These are phyloP conservation scores for Lumbricus terrestris DNA, from an alignment of 2,888 invertebrate species.

Conservation along the genomic window DNA sequence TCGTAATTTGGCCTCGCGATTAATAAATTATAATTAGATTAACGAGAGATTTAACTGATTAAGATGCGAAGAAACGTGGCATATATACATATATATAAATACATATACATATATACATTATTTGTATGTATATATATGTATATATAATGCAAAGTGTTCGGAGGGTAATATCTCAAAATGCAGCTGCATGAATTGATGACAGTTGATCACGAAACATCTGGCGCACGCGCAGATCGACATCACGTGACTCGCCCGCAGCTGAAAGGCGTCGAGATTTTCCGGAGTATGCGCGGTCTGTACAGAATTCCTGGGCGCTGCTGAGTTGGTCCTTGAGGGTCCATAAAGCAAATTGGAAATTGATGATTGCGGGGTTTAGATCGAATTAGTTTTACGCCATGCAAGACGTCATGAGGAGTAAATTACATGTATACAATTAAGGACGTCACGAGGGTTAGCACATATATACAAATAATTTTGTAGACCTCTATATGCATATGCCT, in stretches of 20 bases:
- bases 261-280: background rate
- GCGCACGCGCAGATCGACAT: background rate
- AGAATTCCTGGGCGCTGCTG: background rate
- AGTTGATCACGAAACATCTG: background rate
- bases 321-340: background rate
- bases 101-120: no score
- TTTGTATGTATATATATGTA: no score
- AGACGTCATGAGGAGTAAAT: background rate
- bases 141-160: background rate
- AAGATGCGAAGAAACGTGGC: background rate
- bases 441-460: background rate
- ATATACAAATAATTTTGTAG: background rate
- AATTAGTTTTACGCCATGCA: background rate
- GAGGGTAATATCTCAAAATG: background rate
- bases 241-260: no score
- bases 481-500: no score
- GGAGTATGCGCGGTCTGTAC: background rate
- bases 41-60: background rate
- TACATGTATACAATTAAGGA: no score
- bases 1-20: background rate
- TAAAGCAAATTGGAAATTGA: background rate
- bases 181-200: background rate
- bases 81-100: no score
- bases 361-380: background rate
- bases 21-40: background rate